Conservation (phyloP, 1,140 invertebrate species). For the Teleogryllus occipitalis region DNA sequence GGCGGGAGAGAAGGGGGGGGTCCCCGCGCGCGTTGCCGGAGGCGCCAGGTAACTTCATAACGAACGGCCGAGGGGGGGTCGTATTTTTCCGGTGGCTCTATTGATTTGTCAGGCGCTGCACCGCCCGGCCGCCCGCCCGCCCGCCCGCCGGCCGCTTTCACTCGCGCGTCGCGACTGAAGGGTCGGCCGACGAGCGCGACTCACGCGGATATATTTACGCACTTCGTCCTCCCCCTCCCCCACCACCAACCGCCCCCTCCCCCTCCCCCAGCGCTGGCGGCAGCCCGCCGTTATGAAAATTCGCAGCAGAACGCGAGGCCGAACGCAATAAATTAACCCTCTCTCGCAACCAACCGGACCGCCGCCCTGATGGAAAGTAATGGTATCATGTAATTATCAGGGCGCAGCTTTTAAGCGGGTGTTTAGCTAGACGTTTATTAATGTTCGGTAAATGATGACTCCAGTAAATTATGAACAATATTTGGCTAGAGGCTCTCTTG, state of each 20-base stretch:
- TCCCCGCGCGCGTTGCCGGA: too few species aligned
- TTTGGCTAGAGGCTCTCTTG: background rate
- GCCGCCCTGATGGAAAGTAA: background rate
- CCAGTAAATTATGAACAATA: background rate
- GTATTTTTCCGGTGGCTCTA: background rate
- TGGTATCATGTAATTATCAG: conserved; percentile 5
- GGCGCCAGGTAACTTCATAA: background rate
- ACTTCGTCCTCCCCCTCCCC: background rate
- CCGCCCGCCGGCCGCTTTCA: too few species aligned
- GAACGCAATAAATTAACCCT: background rate
- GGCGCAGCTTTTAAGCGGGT: background rate
- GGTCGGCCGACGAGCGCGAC: too few species aligned
- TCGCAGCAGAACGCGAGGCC: background rate
- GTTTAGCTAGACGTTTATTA: background rate
- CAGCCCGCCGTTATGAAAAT: background rate
- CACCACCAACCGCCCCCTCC: too few species aligned
- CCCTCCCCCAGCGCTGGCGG: background rate
- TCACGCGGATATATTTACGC: background rate
- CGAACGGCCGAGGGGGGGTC: background rate
- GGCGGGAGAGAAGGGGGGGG: too few species aligned
- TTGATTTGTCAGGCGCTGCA: background rate
- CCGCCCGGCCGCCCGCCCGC: too few species aligned
- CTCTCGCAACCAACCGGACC: too few species aligned
- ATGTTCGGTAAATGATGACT: background rate
- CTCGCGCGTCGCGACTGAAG: too few species aligned